Evolutionary conservation across 2,113 vertebrate species (phyloP).

Genomic region (Girardinichthys multiradiatus): DNA sequence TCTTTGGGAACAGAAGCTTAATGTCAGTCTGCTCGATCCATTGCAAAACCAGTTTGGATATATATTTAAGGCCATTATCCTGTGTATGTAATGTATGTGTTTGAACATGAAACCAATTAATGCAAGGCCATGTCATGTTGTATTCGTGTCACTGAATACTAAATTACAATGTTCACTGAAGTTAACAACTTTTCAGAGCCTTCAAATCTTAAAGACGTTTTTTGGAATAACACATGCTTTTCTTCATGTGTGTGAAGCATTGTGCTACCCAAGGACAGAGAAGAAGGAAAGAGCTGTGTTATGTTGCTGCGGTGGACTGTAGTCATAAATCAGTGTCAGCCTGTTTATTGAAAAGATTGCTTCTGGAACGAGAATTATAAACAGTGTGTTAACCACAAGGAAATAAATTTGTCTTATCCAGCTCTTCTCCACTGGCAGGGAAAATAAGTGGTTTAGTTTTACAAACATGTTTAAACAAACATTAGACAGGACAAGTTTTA

Average conservation of each 20-base stretch:
- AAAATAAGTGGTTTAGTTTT: not conserved
- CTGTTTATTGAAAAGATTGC: not conserved
- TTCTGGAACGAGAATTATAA: not conserved
- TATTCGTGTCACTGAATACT: not conserved
- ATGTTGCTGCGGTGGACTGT: not conserved
- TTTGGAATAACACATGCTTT: not conserved
- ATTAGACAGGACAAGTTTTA: not conserved
- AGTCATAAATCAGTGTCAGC: not conserved
- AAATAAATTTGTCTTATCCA: slow-evolving; percentile 1
- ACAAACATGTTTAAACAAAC: not conserved
- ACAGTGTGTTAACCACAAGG: not conserved
- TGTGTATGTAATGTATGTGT: not conserved
- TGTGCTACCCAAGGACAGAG: not conserved
- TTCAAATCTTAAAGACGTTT: not conserved
- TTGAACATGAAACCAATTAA: not conserved
- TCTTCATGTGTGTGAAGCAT: not conserved
- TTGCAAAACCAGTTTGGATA: not conserved
- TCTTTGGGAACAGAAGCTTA: too few species aligned
- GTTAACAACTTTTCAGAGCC: not conserved
- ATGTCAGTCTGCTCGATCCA: not conserved
- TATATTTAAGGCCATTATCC: not conserved
- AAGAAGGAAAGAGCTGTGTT: not conserved
- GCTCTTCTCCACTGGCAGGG: not conserved
- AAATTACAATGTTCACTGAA: not conserved
- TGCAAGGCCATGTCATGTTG: not conserved